Conservation (phyloP, 2,797 vertebrate species). For the Hippopotamyrus pictus region DNA sequence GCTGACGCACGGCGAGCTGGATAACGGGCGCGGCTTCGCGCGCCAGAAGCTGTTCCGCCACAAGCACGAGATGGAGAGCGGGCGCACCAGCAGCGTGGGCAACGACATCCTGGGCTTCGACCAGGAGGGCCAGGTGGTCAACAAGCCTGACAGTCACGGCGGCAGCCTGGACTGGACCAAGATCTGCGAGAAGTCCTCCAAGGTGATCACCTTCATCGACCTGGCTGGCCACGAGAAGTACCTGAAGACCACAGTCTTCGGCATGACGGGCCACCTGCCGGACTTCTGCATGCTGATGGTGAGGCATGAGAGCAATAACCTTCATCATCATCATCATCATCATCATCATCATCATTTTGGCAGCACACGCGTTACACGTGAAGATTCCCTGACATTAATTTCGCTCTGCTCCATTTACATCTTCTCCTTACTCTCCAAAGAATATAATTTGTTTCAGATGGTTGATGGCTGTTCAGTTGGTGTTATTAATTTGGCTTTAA, state of each 20-base stretch:
- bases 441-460: neutral
- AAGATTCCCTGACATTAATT: neutral
- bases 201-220: constrained; percentile 96
- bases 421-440: neutral
- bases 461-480: neutral
- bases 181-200: constrained; percentile 95
- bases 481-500: neutral
- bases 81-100: constrained; percentile 94
- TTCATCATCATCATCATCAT: neutral
- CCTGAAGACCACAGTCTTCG: constrained; percentile 94
- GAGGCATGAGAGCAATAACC: constrained; percentile 34
- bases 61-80: constrained; percentile 97
- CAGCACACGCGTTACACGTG: no score
- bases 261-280: constrained; percentile 92
- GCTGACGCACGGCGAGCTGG: constrained; percentile 89
- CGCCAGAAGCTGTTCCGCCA: constrained; percentile 98
- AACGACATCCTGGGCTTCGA: constrained; percentile 98
- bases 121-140: constrained; percentile 89
- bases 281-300: constrained; percentile 99
- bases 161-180: constrained; percentile 96
- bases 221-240: constrained; percentile 94
- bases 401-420: neutral
- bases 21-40: constrained; percentile 94
- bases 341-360: neutral
- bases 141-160: constrained; percentile 91